These are phyloP conservation scores for Ophion ventricosus DNA, from an alignment of 2,888 invertebrate species.

Conservation along the genomic window DNA sequence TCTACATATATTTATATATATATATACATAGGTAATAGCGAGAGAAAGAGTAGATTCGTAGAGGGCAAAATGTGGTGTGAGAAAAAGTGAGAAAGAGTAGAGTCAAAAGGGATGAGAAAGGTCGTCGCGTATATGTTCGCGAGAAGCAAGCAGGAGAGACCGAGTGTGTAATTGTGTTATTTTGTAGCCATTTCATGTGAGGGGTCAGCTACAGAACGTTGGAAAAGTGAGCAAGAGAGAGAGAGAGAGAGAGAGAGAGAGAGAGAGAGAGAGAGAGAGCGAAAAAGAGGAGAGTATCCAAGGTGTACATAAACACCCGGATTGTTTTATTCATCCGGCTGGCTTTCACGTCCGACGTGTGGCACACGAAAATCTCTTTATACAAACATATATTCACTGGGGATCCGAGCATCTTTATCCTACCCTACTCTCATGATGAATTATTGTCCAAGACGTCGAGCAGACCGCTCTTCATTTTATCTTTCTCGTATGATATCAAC, in stretches of 20 bases:
- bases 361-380: constrained; percentile 68
- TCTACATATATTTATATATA: neutral
- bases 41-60: constrained; percentile 66
- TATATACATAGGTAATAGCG: constrained; percentile 16
- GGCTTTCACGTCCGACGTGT: constrained; percentile 74
- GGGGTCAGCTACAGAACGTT: constrained; percentile 74
- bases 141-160: constrained; percentile 71
- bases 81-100: constrained; percentile 72
- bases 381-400: constrained; percentile 62
- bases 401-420: constrained; percentile 56
- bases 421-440: constrained; percentile 48
- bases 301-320: constrained; percentile 81
- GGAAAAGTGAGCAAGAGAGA: constrained; percentile 33
- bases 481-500: constrained; percentile 30
- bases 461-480: constrained; percentile 38
- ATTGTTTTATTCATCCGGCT: constrained; percentile 81
- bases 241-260: neutral
- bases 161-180: constrained; percentile 83
- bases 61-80: constrained; percentile 68
- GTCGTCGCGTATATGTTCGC: constrained; percentile 73
- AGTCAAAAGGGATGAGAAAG: constrained; percentile 72
- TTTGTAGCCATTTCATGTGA: constrained; percentile 82
- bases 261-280: no score
- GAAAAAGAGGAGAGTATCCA: constrained; percentile 56
- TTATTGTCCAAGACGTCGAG: constrained; percentile 55